Evolutionary conservation across 2,888 invertebrate species (phyloP), one percentile per base, ranked within the genome.

Genomic region (Adelphocoris suturalis): DNA sequence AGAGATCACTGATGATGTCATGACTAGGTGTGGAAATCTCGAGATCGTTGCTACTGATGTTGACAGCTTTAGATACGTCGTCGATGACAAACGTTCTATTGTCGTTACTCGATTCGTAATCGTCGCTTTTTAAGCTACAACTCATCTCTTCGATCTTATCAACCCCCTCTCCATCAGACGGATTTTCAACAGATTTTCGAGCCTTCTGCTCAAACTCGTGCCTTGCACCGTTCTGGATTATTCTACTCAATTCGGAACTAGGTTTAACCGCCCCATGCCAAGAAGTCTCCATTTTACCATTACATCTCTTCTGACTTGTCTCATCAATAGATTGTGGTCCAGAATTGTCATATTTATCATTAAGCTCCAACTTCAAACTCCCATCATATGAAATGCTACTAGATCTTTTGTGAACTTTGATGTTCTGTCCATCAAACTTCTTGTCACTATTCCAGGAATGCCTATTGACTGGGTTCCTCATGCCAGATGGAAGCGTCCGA

Each of bases 371-470:
- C 48, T 84, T 90, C 85, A 90, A 57, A 55, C 90, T 90, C 0
- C 86, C 93, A 90, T 94, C 94, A 1, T 94, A 93, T 1, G 94
- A 94, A 0, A 94, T 92, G 91, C 94, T 94, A 86, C 94, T 94
- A 0, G 94, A 93, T n/a, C 94, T 93, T 91, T 94, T 94, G 91
- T 94, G 94, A 37, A 93, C 93, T 47, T 93, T 92, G 61, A 89
- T 82, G 11, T 85, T 81, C 55, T 84, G 86, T 48, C 88, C 89
- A n/a, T 91, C 91, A 61, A 90, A 90, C 92, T 92, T 92, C 85
- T 91, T 91, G 27, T 91, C 88, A 76, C 94, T 94, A 90, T 94
- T 94, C 94, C 94, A 94, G 0, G 94, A 94, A 91, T 94, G 94
- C 47, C 94, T 92, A 76, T 94, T 94, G 46, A 93, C 93, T 7